Evolutionary conservation across 2,888 invertebrate genomes (phyloP), one percentile per base, ranked within the genome.

Genomic region (Drosophila recens): DNA sequence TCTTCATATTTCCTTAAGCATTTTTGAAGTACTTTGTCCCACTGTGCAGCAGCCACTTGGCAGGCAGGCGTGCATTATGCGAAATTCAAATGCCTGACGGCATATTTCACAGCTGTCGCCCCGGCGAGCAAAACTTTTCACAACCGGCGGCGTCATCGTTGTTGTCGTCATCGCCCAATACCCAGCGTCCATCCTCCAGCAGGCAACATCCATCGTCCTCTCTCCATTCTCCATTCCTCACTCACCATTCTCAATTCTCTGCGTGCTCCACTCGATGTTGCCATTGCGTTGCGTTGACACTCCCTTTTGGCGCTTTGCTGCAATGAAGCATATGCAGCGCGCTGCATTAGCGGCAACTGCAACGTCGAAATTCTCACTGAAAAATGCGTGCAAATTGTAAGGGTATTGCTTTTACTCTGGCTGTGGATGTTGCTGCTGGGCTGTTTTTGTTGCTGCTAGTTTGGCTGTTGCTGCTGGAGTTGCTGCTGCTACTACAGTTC

Each of bases 61-160:
- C 79, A 76, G 88, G 87, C 80, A 75, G 81, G 90, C 87, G 89
- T 90, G 87, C 87, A 90, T 88, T 87, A 87, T 87, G 87, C 87
- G 87, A 90, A 86, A 90, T 88, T 90, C 87, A 90, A 87, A 87
- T 90, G 87, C 82, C 89, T 90, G 80, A 88, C 87, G 87, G 87
- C 87, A 90, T 87, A 87, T 87, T 90, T 90, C 87, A 87, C 87
- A 87, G 87, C 89, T 90, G 87, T 87, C 87, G 86, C 86, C 82
- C 46, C 51, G 89, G 70, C 82, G 74, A 72, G 82, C 70, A 74
- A 89, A 84, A 84, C 79, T 85, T 85, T 87, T 75, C 67, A 67
- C 70, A 64, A 82, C 72, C 75, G 73, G 68, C 82, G 73, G 66
- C 82, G 69, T 68, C 68, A 51, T 59, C 66, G 43, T 59, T 72